These are phyloP conservation scores for Anomalospiza imberbis DNA, from an alignment of 2,797 vertebrate species.

Conservation along the genomic window DNA sequence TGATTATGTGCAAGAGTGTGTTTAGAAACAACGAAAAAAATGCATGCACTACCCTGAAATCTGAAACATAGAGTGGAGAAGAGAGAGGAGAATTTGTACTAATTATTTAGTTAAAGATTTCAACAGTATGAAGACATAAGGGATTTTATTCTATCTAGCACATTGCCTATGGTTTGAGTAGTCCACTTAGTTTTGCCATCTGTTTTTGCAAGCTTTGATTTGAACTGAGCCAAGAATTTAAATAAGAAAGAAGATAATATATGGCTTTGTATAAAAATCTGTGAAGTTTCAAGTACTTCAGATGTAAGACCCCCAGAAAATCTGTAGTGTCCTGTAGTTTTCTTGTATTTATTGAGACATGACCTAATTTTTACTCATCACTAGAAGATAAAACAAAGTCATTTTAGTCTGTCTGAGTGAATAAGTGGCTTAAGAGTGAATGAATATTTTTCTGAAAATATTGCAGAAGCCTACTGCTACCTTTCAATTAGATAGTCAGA, in stretches of 20 bases:
- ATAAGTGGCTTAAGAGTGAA: neutral
- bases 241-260: neutral
- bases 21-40: neutral
- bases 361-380: neutral
- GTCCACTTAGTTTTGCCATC: neutral
- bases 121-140: neutral
- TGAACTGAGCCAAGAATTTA: neutral
- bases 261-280: neutral
- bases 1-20: neutral
- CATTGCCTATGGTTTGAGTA: neutral
- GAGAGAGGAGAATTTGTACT: neutral
- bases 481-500: neutral
- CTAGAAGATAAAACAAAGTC: neutral
- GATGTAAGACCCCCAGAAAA: neutral
- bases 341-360: neutral
- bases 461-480: neutral
- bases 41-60: neutral
- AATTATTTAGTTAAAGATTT: conserved; percentile 8
- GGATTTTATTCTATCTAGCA: neutral
- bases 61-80: neutral
- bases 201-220: neutral
- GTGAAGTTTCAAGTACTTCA: neutral
- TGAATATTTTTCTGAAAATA: neutral
- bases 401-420: neutral
- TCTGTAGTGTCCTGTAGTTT: neutral